Conservation (phyloP, 2,888 invertebrate species). For the Hermaeophaga mercurialis region DNA sequence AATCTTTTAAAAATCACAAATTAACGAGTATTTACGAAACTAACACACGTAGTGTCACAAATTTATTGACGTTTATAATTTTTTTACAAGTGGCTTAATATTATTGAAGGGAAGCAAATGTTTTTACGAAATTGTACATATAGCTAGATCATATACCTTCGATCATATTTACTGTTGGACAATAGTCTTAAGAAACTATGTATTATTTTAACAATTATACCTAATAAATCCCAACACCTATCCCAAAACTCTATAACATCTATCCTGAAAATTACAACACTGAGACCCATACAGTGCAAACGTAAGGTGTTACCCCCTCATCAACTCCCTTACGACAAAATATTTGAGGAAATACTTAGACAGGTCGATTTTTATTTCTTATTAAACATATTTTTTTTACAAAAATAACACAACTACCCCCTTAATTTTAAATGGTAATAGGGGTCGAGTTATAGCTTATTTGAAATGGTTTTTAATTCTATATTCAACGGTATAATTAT, state of each 20-base stretch:
- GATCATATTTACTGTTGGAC: background rate
- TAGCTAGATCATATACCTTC: no score
- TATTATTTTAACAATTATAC: background rate
- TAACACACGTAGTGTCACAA: slow-evolving; percentile 22
- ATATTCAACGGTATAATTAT: no score
- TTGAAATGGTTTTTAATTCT: no score
- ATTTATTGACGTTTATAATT: slow-evolving; percentile 8
- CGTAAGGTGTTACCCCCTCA: no score
- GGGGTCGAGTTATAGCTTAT: no score
- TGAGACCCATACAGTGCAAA: slow-evolving; percentile 17
- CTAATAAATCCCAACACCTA: background rate
- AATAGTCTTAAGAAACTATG: background rate
- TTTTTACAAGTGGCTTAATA: slow-evolving; percentile 12
- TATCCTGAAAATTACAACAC: slow-evolving; percentile 9
- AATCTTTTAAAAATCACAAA: background rate
- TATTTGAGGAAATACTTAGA: no score
- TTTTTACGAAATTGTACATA: background rate
- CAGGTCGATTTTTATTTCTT: no score
- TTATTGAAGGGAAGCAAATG: slow-evolving; percentile 28
- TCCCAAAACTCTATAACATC: background rate
- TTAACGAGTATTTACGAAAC: slow-evolving; percentile 2
- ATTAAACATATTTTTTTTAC: no score
- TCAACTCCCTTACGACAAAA: no score
- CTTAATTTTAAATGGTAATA: no score
- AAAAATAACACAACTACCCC: no score